Conservation (phyloP, 2,797 vertebrate species). For the Acanthurus tractus region DNA sequence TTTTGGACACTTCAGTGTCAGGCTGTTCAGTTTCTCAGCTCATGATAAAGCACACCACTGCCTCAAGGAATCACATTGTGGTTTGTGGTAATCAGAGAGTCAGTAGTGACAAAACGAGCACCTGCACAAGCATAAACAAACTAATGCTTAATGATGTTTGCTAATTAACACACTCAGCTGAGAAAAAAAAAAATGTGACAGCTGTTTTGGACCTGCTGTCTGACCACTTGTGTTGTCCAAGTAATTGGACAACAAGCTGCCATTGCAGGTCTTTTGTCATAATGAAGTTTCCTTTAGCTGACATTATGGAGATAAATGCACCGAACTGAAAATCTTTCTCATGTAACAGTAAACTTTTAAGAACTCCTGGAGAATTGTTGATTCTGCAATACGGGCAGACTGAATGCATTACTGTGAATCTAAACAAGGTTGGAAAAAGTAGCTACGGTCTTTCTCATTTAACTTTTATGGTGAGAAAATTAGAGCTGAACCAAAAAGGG, state of each 20-base stretch:
- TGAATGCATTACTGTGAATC: constrained; percentile 1
- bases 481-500: background rate
- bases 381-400: constrained; percentile 8
- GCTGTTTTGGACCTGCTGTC: constrained; percentile 23
- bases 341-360: background rate
- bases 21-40: constrained; percentile 18
- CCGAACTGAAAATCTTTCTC: constrained; percentile 17
- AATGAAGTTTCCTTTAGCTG: constrained; percentile 33
- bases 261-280: constrained; percentile 37
- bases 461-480: too few species aligned
- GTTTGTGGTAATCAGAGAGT: constrained; percentile 20
- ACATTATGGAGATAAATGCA: constrained; percentile 31
- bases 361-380: constrained; percentile 7
- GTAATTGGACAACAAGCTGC: constrained; percentile 21
- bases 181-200: background rate
- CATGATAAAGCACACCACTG: constrained; percentile 8
- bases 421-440: background rate
- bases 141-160: constrained; percentile 16
- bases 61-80: constrained; percentile 1
- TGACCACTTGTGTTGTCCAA: constrained; percentile 13
- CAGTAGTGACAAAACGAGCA: background rate
- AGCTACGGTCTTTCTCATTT: background rate
- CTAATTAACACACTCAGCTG: background rate
- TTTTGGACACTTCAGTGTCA: background rate
- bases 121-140: background rate